Percentiles rank a stretch among this genome's conserved stretches.
Conservation (phyloP, 2,888 invertebrate species). For the Tubulanus polymorphus region DNA sequence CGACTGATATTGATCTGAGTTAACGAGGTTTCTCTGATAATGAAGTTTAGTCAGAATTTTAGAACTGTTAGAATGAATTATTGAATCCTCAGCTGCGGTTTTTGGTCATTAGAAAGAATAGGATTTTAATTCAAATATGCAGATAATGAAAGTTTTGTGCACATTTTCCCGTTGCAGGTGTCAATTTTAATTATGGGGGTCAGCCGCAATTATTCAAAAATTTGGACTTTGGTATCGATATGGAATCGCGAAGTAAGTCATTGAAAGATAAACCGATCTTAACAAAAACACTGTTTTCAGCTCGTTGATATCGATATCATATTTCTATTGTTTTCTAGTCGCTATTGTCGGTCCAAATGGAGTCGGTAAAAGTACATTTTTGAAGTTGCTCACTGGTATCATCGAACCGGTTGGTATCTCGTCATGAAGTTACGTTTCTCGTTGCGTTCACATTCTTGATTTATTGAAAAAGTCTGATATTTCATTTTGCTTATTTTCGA, state of each 20-base stretch:
- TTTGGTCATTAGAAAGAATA: no score
- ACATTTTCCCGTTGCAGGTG: conserved; percentile 60
- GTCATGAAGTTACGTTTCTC: not conserved
- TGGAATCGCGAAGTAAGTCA: conserved; percentile 62
- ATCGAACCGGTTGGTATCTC: conserved; percentile 64
- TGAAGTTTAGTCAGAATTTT: no score
- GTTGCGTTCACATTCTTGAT: not conserved
- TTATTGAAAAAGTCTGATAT: no score
- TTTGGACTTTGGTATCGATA: conserved; percentile 79
- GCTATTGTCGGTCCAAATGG: conserved; percentile 82
- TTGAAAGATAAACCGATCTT: conserved; percentile 54
- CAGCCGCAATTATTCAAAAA: conserved; percentile 69
- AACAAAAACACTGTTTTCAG: not conserved
- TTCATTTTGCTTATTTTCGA: no score
- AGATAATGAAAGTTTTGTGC: not conserved
- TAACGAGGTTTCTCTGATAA: no score
- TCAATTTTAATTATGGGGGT: conserved; percentile 76
- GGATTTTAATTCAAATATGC: no score
- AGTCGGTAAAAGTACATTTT: conserved; percentile 96
- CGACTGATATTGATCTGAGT: no score
- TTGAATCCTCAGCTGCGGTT: no score
- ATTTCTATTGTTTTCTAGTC: conserved; percentile 36
- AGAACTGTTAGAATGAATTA: no score
- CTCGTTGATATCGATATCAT: not conserved
- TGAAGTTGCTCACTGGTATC: conserved; percentile 86